phyloP scores from a whole-genome alignment of 2,113 vertebrate genomes.

The Ochotona princeps region DNA sequence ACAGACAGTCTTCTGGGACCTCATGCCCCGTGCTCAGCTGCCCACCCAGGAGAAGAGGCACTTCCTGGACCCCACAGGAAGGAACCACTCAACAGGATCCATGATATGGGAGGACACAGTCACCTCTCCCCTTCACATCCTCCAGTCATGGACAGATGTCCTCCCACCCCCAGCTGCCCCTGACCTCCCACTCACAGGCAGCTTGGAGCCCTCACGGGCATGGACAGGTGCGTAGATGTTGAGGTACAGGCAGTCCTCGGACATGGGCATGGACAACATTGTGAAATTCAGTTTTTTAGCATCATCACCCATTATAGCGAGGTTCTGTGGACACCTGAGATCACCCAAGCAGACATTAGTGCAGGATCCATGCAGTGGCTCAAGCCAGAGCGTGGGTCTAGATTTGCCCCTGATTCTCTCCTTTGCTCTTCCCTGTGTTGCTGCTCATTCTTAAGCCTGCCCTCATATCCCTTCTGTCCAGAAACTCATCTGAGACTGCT shows the following conservation, averaged over 20 bases:
- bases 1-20: neutral
- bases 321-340: constrained; percentile 57
- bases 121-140: neutral
- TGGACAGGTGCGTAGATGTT: constrained; percentile 75
- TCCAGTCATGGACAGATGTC: neutral
- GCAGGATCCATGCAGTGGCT: too few species aligned
- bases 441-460: neutral
- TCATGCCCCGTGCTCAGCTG: neutral
- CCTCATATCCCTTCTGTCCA: neutral
- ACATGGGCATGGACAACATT: neutral
- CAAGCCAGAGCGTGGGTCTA: neutral
- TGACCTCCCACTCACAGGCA: constrained; percentile 79
- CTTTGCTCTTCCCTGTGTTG: too few species aligned
- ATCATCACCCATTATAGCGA: fast-evolving
- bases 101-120: neutral
- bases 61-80: neutral
- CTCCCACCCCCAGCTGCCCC: neutral
- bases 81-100: neutral
- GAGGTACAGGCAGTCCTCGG: constrained; percentile 85
- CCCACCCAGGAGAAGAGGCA: neutral
- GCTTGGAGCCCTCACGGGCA: constrained; percentile 48
- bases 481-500: neutral
- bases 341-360: neutral
- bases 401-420: neutral
- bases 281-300: fast-evolving